These are phyloP conservation scores for Botia almorhae DNA, from an alignment of 2,797 vertebrate species.

Conservation along the genomic window DNA sequence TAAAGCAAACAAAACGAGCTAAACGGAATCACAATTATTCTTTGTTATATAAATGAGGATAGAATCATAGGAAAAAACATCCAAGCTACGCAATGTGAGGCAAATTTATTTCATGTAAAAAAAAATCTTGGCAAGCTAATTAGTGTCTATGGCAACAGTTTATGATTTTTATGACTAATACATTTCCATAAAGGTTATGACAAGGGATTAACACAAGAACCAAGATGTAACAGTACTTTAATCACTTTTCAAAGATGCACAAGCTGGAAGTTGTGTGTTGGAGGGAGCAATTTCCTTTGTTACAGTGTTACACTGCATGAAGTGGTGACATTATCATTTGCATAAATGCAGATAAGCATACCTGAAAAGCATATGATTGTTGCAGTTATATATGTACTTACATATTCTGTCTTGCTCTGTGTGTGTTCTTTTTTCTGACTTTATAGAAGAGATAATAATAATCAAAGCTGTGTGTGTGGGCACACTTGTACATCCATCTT, in stretches of 20 bases:
- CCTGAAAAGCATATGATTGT: neutral
- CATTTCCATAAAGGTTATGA: conserved; percentile 2
- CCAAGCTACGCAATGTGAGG: conserved; percentile 36
- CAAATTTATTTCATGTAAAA: conserved; percentile 28
- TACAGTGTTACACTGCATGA: neutral
- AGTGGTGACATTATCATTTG: neutral
- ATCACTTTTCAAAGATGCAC: conserved; percentile 3
- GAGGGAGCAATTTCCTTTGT: neutral
- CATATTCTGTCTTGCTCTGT: too few species aligned
- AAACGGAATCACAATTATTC: conserved; percentile 12
- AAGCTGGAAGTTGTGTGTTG: neutral
- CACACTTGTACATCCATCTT: too few species aligned
- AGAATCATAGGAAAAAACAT: conserved; percentile 24
- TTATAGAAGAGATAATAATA: too few species aligned
- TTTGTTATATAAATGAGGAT: conserved; percentile 30
- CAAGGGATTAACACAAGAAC: neutral
- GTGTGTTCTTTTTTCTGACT: too few species aligned
- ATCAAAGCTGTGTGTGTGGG: too few species aligned
- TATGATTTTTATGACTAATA: conserved; percentile 46
- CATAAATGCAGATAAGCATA: neutral
- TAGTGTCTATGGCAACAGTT: conserved; percentile 61
- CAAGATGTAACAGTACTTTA: neutral
- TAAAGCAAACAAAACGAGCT: conserved; percentile 13
- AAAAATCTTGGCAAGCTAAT: conserved; percentile 54
- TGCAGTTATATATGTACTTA: neutral